Evolutionary conservation across 2,888 invertebrate species (phyloP).

Genomic region (Autographa gamma): DNA sequence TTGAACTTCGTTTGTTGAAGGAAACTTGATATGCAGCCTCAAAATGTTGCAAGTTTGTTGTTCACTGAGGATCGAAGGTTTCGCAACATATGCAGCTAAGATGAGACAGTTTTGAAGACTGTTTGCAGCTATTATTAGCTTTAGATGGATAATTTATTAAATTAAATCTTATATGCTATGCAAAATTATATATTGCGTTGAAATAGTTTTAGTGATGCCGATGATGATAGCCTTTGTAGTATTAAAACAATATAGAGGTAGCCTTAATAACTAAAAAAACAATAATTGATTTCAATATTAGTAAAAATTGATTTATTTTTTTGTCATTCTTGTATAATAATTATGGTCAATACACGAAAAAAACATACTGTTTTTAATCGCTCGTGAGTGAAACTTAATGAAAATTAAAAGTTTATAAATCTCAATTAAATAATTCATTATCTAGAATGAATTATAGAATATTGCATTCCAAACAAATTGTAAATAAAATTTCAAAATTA

Average conservation of each 20-base stretch:
- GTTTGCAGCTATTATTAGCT: neutral
- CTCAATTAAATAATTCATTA: neutral
- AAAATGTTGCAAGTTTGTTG: neutral
- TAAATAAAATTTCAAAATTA: slow-evolving; percentile 22
- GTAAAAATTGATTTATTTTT: too few relatives aligned
- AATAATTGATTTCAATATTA: too few relatives aligned
- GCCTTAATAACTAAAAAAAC: too few relatives aligned
- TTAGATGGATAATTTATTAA: neutral
- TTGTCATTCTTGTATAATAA: too few relatives aligned
- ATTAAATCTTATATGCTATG: too few relatives aligned
- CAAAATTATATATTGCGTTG: too few relatives aligned
- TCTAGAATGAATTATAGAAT: neutral
- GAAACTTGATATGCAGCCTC: slow-evolving; percentile 8
- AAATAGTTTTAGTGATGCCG: too few relatives aligned
- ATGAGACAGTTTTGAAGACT: neutral
- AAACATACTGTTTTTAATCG: too few relatives aligned
- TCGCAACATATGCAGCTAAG: neutral
- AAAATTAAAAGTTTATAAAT: neutral
- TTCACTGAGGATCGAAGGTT: neutral
- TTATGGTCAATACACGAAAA: too few relatives aligned
- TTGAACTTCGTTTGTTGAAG: neutral
- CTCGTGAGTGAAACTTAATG: too few relatives aligned
- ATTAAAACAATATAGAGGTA: too few relatives aligned
- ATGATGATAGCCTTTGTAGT: too few relatives aligned
- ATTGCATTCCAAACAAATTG: slow-evolving; percentile 6